These are phyloP conservation scores for Alauda arvensis DNA, from an alignment of 2,797 vertebrate genomes.

Conservation along the genomic window DNA sequence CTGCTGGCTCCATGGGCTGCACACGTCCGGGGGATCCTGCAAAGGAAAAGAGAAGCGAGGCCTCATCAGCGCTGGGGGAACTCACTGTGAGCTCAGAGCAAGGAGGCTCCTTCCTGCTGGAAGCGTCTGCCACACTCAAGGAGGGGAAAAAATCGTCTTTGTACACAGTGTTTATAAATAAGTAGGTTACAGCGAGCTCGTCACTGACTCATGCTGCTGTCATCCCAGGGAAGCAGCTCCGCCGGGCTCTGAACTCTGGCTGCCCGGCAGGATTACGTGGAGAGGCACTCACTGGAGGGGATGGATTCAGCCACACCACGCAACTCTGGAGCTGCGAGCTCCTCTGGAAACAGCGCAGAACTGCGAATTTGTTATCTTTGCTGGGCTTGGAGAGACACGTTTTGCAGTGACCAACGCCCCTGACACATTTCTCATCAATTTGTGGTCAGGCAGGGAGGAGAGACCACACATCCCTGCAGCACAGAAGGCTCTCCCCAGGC, in stretches of 20 bases:
- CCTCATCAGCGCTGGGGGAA: not conserved
- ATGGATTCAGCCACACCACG: not conserved
- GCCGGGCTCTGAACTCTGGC: conserved; percentile 1
- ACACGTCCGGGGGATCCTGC: not conserved
- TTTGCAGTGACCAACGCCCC: rapidly evolving
- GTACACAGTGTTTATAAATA: not conserved
- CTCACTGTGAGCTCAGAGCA: not conserved
- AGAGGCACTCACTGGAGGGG: not conserved
- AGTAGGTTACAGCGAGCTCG: not conserved
- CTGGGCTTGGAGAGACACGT: not conserved
- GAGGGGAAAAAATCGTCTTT: not conserved
- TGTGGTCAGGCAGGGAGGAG: not conserved
- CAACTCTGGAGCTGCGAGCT: not conserved
- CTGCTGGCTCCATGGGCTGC: not conserved
- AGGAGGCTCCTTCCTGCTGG: not conserved
- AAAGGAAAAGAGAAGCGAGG: not conserved
- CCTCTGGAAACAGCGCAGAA: not conserved
- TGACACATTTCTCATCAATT: not conserved
- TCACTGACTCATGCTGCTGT: not conserved
- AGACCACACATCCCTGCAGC: rapidly evolving
- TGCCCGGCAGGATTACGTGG: not conserved
- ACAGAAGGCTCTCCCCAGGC: not conserved
- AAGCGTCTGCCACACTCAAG: not conserved
- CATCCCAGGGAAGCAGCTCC: not conserved
- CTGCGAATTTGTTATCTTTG: not conserved